These are phyloP conservation scores for Aphelinus atriplicis DNA, from an alignment of 1,140 invertebrate genomes.

Conservation along the genomic window DNA sequence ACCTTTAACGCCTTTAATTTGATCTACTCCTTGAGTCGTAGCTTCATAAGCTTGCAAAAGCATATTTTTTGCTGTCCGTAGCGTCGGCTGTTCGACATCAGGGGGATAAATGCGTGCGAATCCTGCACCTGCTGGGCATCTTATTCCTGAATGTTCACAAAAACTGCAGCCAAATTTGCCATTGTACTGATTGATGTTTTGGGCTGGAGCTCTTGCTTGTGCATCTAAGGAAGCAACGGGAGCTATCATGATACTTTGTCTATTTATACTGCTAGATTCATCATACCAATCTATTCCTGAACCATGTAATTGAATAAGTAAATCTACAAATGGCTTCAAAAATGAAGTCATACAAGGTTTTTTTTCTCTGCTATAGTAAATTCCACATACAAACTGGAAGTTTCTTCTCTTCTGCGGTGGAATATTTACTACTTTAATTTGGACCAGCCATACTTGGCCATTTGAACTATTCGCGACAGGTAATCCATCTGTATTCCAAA, in stretches of 20 bases:
- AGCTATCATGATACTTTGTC: not conserved
- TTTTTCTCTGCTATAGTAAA: slow-evolving; percentile 24
- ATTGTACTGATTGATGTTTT: slow-evolving; percentile 27
- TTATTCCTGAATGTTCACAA: slow-evolving; percentile 3
- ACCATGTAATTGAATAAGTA: not conserved
- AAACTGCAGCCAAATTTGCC: slow-evolving; percentile 10
- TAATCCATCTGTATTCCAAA: slow-evolving; percentile 37
- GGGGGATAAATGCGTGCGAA: not conserved
- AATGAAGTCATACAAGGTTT: slow-evolving; percentile 34
- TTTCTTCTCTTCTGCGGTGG: slow-evolving; percentile 10
- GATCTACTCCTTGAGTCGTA: not conserved
- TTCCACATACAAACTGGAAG: slow-evolving; percentile 26
- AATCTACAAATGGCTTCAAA: slow-evolving; percentile 21
- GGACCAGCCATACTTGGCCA: slow-evolving; percentile 34
- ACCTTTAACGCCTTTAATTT: slow-evolving; percentile 13
- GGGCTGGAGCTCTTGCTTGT: not conserved
- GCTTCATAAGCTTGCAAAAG: not conserved
- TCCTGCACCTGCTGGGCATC: not conserved
- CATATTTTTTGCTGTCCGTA: not conserved
- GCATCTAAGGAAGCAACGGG: slow-evolving; percentile 3
- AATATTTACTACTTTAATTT: slow-evolving; percentile 31
- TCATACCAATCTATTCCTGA: slow-evolving; percentile 5
- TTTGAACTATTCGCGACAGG: slow-evolving; percentile 32
- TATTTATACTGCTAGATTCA: too few relatives aligned
- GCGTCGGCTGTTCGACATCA: too few relatives aligned